A percentile compares a stretch with the other conserved stretches of the same genome.
Evolutionary conservation across 2,797 vertebrate species (phyloP).

Genomic region (Hafferia zeledoni): DNA sequence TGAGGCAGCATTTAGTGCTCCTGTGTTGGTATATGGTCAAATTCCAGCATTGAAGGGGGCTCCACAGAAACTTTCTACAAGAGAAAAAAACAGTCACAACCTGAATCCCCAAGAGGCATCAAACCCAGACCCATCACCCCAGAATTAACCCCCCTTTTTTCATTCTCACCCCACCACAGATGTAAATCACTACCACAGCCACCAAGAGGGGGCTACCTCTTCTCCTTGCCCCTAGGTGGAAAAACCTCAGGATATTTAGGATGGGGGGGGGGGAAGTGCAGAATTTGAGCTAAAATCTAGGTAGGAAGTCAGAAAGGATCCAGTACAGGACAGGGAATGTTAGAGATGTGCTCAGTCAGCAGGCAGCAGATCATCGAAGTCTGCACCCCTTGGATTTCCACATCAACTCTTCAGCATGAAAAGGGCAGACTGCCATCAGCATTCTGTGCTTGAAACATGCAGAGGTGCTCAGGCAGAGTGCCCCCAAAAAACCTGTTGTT

Average conservation of each 20-base stretch:
- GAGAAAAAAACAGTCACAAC: not conserved
- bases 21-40: not conserved
- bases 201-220: not conserved
- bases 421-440: not conserved
- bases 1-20: not conserved
- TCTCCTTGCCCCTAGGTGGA: accelerated
- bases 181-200: not conserved
- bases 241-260: not conserved
- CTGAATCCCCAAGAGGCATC: not conserved
- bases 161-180: accelerated
- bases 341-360: not conserved
- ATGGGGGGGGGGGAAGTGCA: too few species aligned
- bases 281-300: not conserved
- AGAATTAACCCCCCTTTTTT: not conserved
- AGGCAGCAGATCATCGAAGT: not conserved
- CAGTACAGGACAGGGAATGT: accelerated
- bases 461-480: not conserved
- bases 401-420: not conserved
- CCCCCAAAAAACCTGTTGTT: not conserved
- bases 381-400: not conserved
- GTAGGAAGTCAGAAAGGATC: not conserved
- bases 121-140: not conserved
- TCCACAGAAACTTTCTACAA: not conserved
- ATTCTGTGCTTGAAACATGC: not conserved
- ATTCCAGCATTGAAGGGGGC: not conserved